These are phyloP conservation scores for Orchesellides sinensis DNA, from an alignment of 2,888 invertebrate species.

Conservation along the genomic window DNA sequence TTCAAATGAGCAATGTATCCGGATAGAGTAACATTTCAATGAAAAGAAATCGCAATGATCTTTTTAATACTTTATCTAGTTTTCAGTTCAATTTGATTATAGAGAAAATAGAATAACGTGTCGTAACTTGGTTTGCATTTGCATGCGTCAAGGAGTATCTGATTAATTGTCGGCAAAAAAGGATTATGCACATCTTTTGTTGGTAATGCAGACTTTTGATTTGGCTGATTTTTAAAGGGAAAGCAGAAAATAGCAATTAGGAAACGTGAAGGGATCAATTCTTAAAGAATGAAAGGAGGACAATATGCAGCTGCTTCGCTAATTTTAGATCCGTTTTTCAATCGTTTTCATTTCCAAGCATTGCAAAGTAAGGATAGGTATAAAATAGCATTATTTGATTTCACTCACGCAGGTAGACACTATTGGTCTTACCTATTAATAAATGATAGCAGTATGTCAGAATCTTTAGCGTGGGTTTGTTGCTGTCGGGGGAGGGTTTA, in stretches of 20 bases:
- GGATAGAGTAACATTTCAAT: too few relatives aligned
- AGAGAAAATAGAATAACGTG: not conserved
- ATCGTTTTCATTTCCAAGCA: not conserved
- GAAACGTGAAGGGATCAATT: not conserved
- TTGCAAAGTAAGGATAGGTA: not conserved
- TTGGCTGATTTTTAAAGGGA: conserved; percentile 20
- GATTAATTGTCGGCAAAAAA: not conserved
- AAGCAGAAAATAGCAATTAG: conserved; percentile 41
- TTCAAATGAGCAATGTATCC: not conserved
- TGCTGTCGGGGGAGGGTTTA: not conserved
- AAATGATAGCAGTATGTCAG: not conserved
- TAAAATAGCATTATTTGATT: not conserved
- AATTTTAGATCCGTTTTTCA: too few relatives aligned
- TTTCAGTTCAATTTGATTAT: conserved; percentile 25
- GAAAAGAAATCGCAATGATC: too few relatives aligned
- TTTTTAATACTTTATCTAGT: conserved; percentile 9
- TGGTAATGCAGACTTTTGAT: not conserved
- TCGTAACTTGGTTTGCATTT: not conserved
- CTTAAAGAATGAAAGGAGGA: not conserved
- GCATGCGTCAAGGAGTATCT: not conserved
- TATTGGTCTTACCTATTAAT: not conserved
- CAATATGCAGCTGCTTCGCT: too few relatives aligned
- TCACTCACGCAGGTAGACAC: not conserved
- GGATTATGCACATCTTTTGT: not conserved
- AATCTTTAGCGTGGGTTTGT: not conserved